phyloP scores from a whole-genome alignment of 1,140 invertebrate genomes.

The Venustaconcha ellipsiformis region DNA sequence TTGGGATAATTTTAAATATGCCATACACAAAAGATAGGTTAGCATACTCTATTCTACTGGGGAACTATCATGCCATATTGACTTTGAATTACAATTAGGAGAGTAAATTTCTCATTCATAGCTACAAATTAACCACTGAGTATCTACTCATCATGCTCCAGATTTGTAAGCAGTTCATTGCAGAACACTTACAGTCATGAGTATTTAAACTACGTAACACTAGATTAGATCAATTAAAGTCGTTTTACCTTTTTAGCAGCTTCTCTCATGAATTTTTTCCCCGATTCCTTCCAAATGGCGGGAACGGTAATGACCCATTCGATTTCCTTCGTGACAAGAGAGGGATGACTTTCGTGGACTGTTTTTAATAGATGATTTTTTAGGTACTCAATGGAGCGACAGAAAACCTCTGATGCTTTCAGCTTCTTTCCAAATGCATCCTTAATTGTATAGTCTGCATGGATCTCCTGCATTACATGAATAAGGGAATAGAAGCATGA shows the following conservation, averaged over 20 bases:
- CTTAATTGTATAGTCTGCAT: not conserved
- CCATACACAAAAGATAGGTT: no score
- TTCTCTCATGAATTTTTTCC: constrained; percentile 14
- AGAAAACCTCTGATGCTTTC: not conserved
- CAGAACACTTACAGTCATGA: no score
- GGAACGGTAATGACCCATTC: constrained; percentile 11
- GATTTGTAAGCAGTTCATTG: no score
- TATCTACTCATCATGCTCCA: no score
- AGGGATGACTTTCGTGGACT: not conserved
- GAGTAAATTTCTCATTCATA: no score
- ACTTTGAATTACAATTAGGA: no score
- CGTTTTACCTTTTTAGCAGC: constrained; percentile 7
- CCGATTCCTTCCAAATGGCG: constrained; percentile 15
- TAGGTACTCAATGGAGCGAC: constrained; percentile 1
- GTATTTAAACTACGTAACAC: no score
- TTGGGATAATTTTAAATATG: no score
- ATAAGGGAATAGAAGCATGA: no score
- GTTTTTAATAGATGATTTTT: constrained; percentile 1
- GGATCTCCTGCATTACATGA: constrained; percentile 4
- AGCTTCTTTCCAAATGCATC: not conserved
- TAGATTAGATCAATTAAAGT: not conserved
- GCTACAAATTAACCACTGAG: no score
- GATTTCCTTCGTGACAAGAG: not conserved
- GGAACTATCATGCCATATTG: no score
- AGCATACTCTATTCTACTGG: no score